Evolutionary conservation across 2,113 vertebrate genomes (phyloP), one percentile per base, ranked within the genome.

Genomic region (Nyctibius bracteatus): DNA sequence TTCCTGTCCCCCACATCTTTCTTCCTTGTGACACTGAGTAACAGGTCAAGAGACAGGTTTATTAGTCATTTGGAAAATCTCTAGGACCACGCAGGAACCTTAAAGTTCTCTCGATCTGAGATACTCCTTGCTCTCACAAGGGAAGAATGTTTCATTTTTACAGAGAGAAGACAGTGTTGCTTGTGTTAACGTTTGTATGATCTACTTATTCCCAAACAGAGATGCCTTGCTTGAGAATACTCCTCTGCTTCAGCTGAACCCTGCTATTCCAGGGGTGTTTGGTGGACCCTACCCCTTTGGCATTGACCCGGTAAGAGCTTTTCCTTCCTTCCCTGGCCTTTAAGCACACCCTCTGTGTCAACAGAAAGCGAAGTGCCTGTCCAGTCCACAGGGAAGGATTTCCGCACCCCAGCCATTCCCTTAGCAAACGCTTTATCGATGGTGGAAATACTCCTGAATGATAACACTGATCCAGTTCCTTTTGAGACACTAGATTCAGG

Each of bases 271-370:
- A 0, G 99, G 99, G 24, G 99, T 99, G 46, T 99, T 99, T 12
- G 98, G 91, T 20, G 99, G 99, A 33, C 99, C 99, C 0, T 99
- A 99, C 94, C 99, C 99, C 3, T 98, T 99, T n/a, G 99, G 99
- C 97, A 99, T 99, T 19, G 99, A 99, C 97, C 99, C 99, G 30
- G 99, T 99, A 97, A 98, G 97, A 96, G 41, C 39, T 59, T 23
- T 37, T 71, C 27, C 62, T 87, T 79, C 43, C 39, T 68, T 9
- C 79, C 19, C 43, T 43, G 22, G 21, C 44, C 27, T 65, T 21
- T 25, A 37, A 23, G 41, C 52, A 62, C 46, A 31, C 23, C 33
- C 18, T 62, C 23, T 74, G 9, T 75, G n/a, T 72, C 43, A 83
- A 24, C 41, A 71, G 47, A 71, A 49, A 14, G n/a, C 67, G 43